Percentiles rank a stretch among this genome's conserved stretches.
phyloP scores from a whole-genome alignment of 2,113 vertebrate genomes.

The Ellobius talpinus region DNA sequence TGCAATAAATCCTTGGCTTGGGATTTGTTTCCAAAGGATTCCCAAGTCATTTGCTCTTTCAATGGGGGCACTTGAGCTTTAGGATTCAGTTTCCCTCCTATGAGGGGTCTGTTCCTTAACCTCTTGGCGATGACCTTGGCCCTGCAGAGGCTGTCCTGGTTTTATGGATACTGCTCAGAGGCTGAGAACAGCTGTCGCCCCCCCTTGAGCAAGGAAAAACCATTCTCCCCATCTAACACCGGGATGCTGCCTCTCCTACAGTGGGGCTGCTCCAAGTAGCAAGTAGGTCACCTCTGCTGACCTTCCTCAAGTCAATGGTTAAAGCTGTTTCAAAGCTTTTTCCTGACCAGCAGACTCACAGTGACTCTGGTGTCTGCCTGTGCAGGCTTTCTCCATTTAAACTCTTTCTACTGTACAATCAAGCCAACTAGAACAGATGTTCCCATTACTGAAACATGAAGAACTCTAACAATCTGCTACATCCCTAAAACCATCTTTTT shows the following conservation, averaged over 20 bases:
- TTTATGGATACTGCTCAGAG: neutral
- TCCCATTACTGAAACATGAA: neutral
- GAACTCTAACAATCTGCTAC: neutral
- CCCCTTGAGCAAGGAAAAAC: neutral
- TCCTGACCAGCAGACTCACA: neutral
- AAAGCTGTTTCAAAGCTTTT: neutral
- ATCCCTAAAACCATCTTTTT: neutral
- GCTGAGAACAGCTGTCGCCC: neutral
- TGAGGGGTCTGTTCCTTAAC: neutral
- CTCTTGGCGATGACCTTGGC: neutral
- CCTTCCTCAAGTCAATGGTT: neutral
- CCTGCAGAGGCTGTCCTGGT: neutral
- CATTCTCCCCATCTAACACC: neutral
- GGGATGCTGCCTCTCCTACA: neutral
- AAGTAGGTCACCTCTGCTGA: neutral
- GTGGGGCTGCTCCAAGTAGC: no score
- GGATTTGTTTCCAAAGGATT: neutral
- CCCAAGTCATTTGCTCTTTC: neutral
- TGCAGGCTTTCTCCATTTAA: neutral
- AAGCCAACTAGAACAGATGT: neutral
- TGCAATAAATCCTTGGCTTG: neutral
- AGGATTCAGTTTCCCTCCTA: neutral
- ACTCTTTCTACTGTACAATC: slow-evolving; percentile 2
- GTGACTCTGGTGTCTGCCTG: neutral
- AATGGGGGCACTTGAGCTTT: neutral